Evolutionary conservation across 2,888 invertebrate species (phyloP).

Genomic region (Acronicta alni): DNA sequence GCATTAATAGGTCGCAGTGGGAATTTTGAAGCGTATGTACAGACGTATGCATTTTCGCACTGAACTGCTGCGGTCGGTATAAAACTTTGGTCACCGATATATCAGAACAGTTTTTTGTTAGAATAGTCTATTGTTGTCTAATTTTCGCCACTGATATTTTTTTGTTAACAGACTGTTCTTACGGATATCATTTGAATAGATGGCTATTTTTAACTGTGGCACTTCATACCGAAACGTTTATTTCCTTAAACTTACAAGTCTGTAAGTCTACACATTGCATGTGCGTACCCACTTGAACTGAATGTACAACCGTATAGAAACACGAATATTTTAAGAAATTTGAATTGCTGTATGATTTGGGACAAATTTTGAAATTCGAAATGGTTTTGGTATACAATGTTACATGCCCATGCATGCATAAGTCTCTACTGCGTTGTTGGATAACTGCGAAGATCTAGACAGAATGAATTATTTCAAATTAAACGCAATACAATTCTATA

Average conservation of each 20-base stretch:
- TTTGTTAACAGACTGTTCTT: background rate
- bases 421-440: slow-evolving; percentile 29
- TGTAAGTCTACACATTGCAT: background rate
- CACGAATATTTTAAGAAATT: slow-evolving; percentile 27
- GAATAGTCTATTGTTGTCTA: slow-evolving; percentile 10
- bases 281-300: slow-evolving; percentile 7
- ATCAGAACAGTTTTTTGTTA: background rate
- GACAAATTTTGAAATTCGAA: slow-evolving; percentile 54
- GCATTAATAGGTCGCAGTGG: slow-evolving; percentile 63
- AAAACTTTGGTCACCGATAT: background rate
- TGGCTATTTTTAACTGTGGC: background rate
- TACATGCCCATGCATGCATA: slow-evolving; percentile 17
- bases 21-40: slow-evolving; percentile 53
- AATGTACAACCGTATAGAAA: slow-evolving; percentile 28
- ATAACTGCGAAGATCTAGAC: slow-evolving; percentile 24
- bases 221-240: background rate
- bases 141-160: background rate
- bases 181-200: background rate
- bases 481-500: no score
- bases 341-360: slow-evolving; percentile 39
- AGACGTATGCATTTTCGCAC: slow-evolving; percentile 13
- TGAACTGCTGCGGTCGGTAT: slow-evolving; percentile 5
- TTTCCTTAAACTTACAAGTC: background rate
- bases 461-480: slow-evolving; percentile 5
- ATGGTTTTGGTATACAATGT: slow-evolving; percentile 21